These are phyloP conservation scores for Tylochromis polylepis DNA, from an alignment of 2,113 vertebrate genomes.

Conservation along the genomic window DNA sequence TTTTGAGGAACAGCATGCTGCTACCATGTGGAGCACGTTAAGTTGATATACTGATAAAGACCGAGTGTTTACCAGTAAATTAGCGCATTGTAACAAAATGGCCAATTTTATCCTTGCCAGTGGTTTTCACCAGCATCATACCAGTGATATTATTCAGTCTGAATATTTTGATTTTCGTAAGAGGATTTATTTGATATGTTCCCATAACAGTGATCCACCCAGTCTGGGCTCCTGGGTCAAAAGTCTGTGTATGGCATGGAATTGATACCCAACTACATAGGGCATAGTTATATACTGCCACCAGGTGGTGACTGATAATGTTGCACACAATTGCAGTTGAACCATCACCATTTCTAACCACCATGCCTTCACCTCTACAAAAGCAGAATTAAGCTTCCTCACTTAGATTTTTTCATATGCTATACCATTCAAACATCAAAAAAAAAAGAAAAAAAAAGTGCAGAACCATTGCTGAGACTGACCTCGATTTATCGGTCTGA, in stretches of 20 bases:
- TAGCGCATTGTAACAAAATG: not conserved
- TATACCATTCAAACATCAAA: not conserved
- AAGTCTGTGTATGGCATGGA: not conserved
- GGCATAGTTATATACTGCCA: conserved; percentile 2
- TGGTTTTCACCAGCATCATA: not conserved
- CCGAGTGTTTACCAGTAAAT: not conserved
- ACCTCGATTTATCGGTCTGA: not conserved
- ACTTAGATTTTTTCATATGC: not conserved
- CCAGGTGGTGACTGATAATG: conserved; percentile 4
- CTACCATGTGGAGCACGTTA: not conserved
- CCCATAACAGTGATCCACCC: not conserved
- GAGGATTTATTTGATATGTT: not conserved
- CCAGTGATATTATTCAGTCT: not conserved
- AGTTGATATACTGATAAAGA: not conserved
- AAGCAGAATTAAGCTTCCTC: not conserved
- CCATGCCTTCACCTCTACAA: not conserved
- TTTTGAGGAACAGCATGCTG: not conserved
- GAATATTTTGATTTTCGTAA: not conserved
- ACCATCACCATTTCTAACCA: not conserved
- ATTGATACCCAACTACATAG: not conserved
- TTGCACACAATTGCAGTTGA: not conserved
- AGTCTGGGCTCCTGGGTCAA: not conserved
- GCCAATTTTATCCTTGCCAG: not conserved
- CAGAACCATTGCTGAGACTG: not conserved
- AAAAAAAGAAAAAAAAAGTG: not conserved